Evolutionary conservation across 2,797 vertebrate genomes (phyloP).

Genomic region (Onychomys torridus): DNA sequence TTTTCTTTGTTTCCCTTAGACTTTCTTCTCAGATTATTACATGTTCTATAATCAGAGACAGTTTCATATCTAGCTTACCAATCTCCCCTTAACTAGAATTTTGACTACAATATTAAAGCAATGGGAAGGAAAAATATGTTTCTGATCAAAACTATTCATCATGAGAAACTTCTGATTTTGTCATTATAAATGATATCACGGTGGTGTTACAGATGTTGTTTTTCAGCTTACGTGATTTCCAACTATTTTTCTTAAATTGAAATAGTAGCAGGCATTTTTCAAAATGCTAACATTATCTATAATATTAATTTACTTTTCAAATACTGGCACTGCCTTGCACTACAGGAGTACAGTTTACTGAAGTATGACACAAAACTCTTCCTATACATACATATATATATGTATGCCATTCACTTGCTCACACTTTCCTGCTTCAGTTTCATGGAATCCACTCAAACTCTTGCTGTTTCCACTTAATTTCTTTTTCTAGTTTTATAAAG

Average conservation of each 20-base stretch:
- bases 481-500: background rate
- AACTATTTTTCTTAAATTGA: background rate
- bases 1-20: background rate
- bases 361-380: background rate
- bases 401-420: background rate
- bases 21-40: background rate
- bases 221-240: background rate
- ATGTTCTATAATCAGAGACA: background rate
- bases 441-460: background rate
- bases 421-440: background rate
- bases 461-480: background rate
- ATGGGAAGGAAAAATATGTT: background rate
- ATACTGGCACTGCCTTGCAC: background rate
- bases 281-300: no score
- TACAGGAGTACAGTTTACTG: background rate
- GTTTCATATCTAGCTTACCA: background rate
- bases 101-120: background rate
- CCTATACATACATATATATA: background rate
- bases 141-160: background rate
- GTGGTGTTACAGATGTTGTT: background rate
- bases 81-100: background rate
- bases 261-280: no score
- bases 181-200: background rate
- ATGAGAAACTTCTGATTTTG: background rate
- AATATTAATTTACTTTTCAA: no score